A percentile compares a stretch with the other conserved stretches of the same genome.
Evolutionary conservation across 92 coral and sea anemone species (phyloP).

Genomic region (Porites rus): DNA sequence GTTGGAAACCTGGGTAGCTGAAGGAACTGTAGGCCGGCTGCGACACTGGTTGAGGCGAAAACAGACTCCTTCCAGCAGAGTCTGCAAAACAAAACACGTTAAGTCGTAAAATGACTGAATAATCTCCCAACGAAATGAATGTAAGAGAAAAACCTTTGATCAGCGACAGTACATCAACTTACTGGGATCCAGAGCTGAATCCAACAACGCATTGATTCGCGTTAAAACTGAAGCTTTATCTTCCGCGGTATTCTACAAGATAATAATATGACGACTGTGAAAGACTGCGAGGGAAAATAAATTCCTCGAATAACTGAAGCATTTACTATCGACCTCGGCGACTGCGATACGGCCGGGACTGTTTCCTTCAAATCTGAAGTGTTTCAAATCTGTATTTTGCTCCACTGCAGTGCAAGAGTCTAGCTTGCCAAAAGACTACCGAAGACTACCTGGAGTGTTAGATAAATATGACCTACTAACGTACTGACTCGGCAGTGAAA

Average conservation of each 20-base stretch:
- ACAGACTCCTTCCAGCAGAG: constrained; percentile 77
- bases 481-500: constrained; percentile 2
- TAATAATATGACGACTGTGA: neutral
- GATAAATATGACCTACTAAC: neutral
- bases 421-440: neutral
- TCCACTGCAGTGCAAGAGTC: neutral
- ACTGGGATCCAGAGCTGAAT: constrained; percentile 92
- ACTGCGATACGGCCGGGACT: constrained; percentile 9
- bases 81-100: constrained; percentile 45
- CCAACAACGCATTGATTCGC: constrained; percentile 86
- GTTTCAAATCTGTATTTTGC: neutral
- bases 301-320: constrained; percentile 5
- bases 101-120: neutral
- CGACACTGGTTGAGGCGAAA: constrained; percentile 68
- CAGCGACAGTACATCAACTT: constrained; percentile 37
- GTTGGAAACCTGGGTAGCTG: constrained; percentile 75
- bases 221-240: constrained; percentile 74
- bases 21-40: constrained; percentile 51
- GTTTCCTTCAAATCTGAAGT: neutral
- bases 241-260: constrained; percentile 49
- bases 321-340: constrained; percentile 16
- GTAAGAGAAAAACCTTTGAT: neutral
- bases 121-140: neutral
- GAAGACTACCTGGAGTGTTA: neutral
- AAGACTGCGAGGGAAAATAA: neutral